Evolutionary conservation across 2,888 invertebrate genomes (phyloP).

Genomic region (Rhagonycha fulva): DNA sequence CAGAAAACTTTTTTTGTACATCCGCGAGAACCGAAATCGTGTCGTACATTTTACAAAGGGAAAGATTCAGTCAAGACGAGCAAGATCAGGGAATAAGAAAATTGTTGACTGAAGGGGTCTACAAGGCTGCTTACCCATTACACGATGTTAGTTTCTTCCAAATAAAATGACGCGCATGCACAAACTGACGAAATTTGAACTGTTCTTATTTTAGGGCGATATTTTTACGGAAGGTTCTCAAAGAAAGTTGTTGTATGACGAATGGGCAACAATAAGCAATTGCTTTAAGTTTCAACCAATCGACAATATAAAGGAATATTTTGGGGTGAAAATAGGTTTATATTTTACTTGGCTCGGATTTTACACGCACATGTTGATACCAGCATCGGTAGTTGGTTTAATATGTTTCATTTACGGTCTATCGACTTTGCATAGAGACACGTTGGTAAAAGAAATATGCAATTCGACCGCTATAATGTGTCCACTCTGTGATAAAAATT

Average conservation of each 20-base stretch:
- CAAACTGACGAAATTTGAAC: not conserved
- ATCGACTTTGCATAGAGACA: conserved; percentile 56
- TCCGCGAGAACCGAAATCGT: conserved; percentile 70
- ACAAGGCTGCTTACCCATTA: conserved; percentile 73
- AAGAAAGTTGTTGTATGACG: conserved; percentile 63
- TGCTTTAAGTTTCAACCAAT: conserved; percentile 76
- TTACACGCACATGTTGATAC: conserved; percentile 82
- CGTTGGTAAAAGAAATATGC: conserved; percentile 63
- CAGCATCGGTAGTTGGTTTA: conserved; percentile 70
- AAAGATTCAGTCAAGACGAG: conserved; percentile 63
- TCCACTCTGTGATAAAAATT: conserved; percentile 76
- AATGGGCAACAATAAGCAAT: conserved; percentile 74
- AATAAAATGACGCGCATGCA: not conserved
- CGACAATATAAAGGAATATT: conserved; percentile 77
- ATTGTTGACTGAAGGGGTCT: conserved; percentile 66
- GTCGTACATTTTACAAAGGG: conserved; percentile 75
- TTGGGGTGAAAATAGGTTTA: conserved; percentile 76
- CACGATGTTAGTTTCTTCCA: conserved; percentile 67
- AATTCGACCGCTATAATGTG: conserved; percentile 72
- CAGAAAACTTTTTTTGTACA: conserved; percentile 70
- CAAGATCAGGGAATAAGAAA: conserved; percentile 71
- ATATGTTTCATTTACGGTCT: conserved; percentile 68
- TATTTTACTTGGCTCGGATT: conserved; percentile 88
- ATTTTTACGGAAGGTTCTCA: conserved; percentile 55
- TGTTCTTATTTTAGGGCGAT: conserved; percentile 58